Percentiles rank a stretch among this genome's conserved stretches.
Evolutionary conservation across 2,888 invertebrate species (phyloP).

Genomic region (Gasteruption jaculator): DNA sequence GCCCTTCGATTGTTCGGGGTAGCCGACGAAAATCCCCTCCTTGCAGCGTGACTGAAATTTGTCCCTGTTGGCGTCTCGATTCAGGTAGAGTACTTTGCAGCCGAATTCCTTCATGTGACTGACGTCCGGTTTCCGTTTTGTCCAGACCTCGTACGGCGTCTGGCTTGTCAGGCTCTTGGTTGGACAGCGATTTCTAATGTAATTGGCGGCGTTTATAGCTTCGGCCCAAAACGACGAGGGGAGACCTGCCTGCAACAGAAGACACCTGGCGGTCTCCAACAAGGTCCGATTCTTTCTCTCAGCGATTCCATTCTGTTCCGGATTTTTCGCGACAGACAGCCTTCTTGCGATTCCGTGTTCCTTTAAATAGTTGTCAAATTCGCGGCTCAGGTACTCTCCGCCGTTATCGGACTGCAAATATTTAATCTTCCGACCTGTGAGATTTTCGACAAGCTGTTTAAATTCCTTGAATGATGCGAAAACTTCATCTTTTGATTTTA

Average conservation of each 20-base stretch:
- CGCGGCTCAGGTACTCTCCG: conserved; percentile 14
- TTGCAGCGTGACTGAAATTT: conserved; percentile 19
- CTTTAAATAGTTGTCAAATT: conserved; percentile 23
- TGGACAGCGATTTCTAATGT: conserved; percentile 20
- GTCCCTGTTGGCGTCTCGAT: conserved; percentile 15
- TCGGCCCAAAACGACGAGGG: conserved; percentile 22
- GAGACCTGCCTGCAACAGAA: conserved; percentile 16
- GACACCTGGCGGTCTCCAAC: conserved; percentile 24
- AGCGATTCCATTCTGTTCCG: conserved; percentile 35
- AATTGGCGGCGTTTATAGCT: conserved; percentile 18
- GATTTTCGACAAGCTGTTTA: conserved; percentile 12
- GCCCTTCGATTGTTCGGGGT: conserved; percentile 17
- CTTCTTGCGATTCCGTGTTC: conserved; percentile 29
- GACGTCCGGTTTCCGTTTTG: conserved; percentile 11
- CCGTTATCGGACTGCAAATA: conserved; percentile 17
- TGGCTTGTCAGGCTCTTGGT: conserved; percentile 13
- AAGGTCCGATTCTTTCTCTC: conserved; percentile 30
- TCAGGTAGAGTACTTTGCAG: conserved; percentile 9
- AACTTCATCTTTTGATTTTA: conserved; percentile 1
- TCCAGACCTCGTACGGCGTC: conserved; percentile 21
- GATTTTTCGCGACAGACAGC: conserved; percentile 28
- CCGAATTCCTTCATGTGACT: conserved; percentile 20
- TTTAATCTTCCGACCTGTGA: conserved; percentile 13
- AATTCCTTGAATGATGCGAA: too few species aligned
- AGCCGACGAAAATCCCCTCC: conserved; percentile 18